These are phyloP conservation scores for Stomatorhinus ivindoensis DNA, from an alignment of 2,113 vertebrate genomes.

Conservation along the genomic window DNA sequence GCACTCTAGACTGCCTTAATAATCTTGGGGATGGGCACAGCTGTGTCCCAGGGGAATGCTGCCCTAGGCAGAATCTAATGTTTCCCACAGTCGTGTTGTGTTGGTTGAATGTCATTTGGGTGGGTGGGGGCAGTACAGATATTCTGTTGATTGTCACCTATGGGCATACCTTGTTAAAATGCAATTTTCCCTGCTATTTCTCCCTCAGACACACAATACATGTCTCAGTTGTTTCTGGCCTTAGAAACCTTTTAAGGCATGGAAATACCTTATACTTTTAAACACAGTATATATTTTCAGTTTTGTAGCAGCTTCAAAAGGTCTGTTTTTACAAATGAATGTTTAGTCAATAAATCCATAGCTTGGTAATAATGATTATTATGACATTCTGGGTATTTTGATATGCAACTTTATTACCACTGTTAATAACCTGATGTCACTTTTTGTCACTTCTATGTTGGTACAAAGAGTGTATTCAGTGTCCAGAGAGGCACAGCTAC, in stretches of 20 bases:
- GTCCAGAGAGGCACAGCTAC: neutral
- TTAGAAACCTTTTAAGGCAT: neutral
- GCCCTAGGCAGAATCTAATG: neutral
- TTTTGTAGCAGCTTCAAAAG: neutral
- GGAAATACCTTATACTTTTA: neutral
- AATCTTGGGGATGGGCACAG: neutral
- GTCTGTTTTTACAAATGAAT: neutral
- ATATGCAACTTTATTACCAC: neutral
- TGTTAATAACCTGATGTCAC: neutral
- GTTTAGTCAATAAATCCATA: neutral
- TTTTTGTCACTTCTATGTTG: neutral
- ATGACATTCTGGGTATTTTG: neutral
- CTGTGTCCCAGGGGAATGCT: neutral
- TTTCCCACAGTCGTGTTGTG: neutral
- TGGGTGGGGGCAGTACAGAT: too few relatives aligned
- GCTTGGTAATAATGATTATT: neutral
- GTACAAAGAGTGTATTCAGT: neutral
- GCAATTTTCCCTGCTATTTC: neutral
- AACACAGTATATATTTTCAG: neutral
- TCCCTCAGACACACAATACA: neutral
- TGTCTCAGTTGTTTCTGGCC: neutral
- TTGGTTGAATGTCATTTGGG: too few relatives aligned
- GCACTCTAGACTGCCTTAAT: neutral
- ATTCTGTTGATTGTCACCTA: neutral
- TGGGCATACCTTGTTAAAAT: too few relatives aligned